Percentiles rank a stretch among this genome's conserved stretches.
phyloP scores from a whole-genome alignment of 1,140 invertebrate genomes.

The Steinernema feltiae region DNA sequence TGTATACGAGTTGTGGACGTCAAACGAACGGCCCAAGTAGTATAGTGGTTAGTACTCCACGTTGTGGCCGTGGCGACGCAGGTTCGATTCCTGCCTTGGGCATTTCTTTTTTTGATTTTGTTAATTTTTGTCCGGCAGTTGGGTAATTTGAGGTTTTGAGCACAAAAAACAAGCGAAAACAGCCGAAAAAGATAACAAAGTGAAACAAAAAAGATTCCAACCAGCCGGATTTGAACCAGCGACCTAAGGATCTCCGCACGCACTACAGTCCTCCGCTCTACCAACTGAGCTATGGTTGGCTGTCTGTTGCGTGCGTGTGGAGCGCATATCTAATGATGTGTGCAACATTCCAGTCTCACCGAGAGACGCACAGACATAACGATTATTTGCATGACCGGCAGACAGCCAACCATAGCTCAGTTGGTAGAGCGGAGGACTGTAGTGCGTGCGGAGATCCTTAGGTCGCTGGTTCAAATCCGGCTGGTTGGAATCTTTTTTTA shows the following conservation, averaged over 20 bases:
- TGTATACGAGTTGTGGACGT: too few species aligned
- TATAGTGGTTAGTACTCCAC: constrained; percentile 55
- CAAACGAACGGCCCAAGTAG: constrained; percentile 48
- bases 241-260: neutral
- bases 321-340: too few species aligned
- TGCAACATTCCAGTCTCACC: too few species aligned
- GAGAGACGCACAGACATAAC: too few species aligned
- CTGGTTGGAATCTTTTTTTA: too few species aligned
- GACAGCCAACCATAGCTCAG: constrained; percentile 2
- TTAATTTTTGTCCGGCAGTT: too few species aligned
- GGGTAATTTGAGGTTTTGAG: too few species aligned
- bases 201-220: neutral
- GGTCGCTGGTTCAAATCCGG: neutral
- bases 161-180: too few species aligned
- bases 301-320: neutral
- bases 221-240: neutral
- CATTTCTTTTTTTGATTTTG: constrained; percentile 23
- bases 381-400: neutral
- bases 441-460: constrained; percentile 13
- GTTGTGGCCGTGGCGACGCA: constrained; percentile 52
- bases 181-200: neutral
- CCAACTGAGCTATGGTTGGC: constrained; percentile 30
- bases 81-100: constrained; percentile 48
- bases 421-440: constrained; percentile 36
- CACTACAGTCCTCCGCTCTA: constrained; percentile 35